Evolutionary conservation across 2,113 vertebrate species (phyloP).

Genomic region (Sminthopsis crassicaudata): DNA sequence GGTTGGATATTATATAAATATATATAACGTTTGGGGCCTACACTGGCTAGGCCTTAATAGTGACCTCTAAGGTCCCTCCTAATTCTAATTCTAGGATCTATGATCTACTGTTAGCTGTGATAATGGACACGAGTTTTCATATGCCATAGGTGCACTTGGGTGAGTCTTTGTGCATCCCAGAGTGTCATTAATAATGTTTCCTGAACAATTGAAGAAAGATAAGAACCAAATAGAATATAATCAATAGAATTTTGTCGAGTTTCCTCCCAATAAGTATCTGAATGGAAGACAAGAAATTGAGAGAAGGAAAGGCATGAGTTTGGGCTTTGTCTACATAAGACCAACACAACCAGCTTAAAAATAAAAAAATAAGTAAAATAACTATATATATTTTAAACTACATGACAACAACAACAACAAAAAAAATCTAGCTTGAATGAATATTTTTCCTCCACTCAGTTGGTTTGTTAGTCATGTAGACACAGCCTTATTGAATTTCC

Average conservation of each 20-base stretch:
- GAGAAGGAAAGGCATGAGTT: constrained; percentile 65
- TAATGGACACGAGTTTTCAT: constrained; percentile 55
- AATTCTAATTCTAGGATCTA: neutral
- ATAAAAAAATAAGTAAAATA: neutral
- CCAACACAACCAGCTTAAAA: constrained; percentile 26
- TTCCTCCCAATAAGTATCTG: constrained; percentile 47
- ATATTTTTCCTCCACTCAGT: neutral
- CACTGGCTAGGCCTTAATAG: constrained; percentile 34
- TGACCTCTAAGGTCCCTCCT: constrained; percentile 14
- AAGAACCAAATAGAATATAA: constrained; percentile 15
- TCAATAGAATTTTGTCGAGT: constrained; percentile 48
- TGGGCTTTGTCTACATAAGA: constrained; percentile 78
- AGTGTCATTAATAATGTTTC: constrained; percentile 36
- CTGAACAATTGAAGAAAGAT: constrained; percentile 54
- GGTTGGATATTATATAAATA: neutral
- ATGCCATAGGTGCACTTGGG: constrained; percentile 1
- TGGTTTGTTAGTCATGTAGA: constrained; percentile 72
- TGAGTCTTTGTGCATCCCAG: constrained; percentile 52
- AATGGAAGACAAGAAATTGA: constrained; percentile 76
- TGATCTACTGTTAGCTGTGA: constrained; percentile 44
- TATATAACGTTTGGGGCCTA: constrained; percentile 37
- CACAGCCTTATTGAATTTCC: constrained; percentile 72
- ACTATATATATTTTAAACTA: neutral
- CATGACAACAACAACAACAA: neutral
- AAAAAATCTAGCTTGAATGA: neutral